These are phyloP conservation scores for Pseudobourletiella spinata DNA, from an alignment of 1,140 invertebrate species.

Conservation along the genomic window DNA sequence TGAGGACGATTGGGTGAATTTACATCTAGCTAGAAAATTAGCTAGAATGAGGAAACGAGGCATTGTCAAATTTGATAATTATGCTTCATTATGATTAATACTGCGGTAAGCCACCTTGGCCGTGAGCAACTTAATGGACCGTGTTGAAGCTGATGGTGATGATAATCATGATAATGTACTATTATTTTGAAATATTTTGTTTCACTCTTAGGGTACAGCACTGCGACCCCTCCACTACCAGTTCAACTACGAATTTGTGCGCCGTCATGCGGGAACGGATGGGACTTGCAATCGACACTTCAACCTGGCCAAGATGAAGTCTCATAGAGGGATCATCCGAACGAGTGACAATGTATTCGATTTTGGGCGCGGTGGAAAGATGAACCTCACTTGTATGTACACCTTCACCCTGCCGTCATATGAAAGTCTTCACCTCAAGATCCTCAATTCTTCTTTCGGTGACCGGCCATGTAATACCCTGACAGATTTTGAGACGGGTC, in stretches of 20 bases:
- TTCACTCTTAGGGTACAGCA: conserved; percentile 50
- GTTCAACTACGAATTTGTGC: conserved; percentile 35
- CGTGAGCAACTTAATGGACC: too few species aligned
- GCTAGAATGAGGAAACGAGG: too few species aligned
- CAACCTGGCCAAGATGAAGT: conserved; percentile 23
- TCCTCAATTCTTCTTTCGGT: conserved; percentile 64
- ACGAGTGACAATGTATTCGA: conserved; percentile 66
- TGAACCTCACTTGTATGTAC: conserved; percentile 61
- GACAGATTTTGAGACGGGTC: conserved; percentile 59
- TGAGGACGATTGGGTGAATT: too few species aligned
- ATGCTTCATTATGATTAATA: too few species aligned
- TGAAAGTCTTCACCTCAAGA: conserved; percentile 47
- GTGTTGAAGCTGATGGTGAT: too few species aligned
- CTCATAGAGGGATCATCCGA: conserved; percentile 50
- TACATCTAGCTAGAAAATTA: too few species aligned
- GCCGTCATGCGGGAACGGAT: conserved; percentile 26
- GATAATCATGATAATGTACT: too few species aligned
- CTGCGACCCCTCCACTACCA: conserved; percentile 54
- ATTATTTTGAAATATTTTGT: too few species aligned
- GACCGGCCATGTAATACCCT: conserved; percentile 55
- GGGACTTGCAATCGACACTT: conserved; percentile 31
- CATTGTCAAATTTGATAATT: too few species aligned
- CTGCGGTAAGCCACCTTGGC: too few species aligned
- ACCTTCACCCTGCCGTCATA: conserved; percentile 51
- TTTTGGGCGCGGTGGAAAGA: conserved; percentile 64